A percentile compares a stretch with the other conserved stretches of the same genome.
Conservation (phyloP, 2,888 invertebrate genomes). For the Noctua janthina region DNA sequence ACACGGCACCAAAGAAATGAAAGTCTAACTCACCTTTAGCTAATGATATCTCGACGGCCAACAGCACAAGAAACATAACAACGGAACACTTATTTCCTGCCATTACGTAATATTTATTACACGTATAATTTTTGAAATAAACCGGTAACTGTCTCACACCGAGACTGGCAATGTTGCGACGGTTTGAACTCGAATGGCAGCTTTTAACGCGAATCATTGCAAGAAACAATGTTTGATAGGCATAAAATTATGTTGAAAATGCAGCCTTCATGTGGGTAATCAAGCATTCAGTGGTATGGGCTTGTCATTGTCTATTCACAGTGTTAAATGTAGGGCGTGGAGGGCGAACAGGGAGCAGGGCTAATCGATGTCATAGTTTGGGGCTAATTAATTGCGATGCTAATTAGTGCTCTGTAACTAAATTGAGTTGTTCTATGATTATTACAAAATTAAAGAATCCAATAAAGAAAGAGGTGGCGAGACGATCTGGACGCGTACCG, state of each 20-base stretch:
- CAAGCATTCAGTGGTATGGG: constrained; percentile 57
- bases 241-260: constrained; percentile 64
- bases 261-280: constrained; percentile 55
- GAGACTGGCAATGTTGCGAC: constrained; percentile 57
- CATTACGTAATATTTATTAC: constrained; percentile 58
- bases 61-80: constrained; percentile 46
- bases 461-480: no score
- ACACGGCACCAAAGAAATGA: constrained; percentile 37
- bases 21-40: constrained; percentile 60
- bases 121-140: constrained; percentile 36
- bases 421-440: background rate
- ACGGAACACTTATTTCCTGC: constrained; percentile 51
- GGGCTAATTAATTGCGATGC: constrained; percentile 7
- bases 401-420: constrained; percentile 6
- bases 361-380: constrained; percentile 30
- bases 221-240: constrained; percentile 62
- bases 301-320: constrained; percentile 44
- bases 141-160: constrained; percentile 43
- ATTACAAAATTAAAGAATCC: background rate
- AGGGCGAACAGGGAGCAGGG: constrained; percentile 15
- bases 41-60: constrained; percentile 51
- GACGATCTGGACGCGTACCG: no score
- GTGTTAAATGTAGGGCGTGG: constrained; percentile 18
- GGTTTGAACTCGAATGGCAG: constrained; percentile 68
- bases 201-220: constrained; percentile 59